These are phyloP conservation scores for Temnopleurus reevesii DNA, from an alignment of 53 echinoderm and acorn worm species.

Conservation along the genomic window DNA sequence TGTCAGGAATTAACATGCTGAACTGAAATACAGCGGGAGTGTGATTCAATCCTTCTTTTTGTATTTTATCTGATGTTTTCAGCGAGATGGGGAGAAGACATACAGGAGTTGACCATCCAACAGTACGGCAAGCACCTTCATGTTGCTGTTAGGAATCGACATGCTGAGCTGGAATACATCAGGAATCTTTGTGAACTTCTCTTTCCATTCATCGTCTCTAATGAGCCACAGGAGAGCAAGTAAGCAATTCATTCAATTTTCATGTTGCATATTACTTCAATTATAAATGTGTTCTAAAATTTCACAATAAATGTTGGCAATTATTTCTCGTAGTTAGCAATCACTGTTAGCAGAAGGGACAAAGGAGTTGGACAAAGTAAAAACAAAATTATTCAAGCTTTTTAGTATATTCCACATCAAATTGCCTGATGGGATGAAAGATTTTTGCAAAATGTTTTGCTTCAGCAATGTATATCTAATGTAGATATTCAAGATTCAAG, in stretches of 20 bases:
- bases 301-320: no score
- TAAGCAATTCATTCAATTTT: constrained; percentile 43
- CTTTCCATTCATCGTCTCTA: constrained; percentile 81
- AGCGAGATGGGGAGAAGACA: constrained; percentile 81
- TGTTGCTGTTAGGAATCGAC: constrained; percentile 80
- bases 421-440: no score
- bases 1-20: constrained; percentile 75
- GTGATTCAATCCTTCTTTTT: no score
- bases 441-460: no score
- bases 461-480: no score
- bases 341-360: no score
- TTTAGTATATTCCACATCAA: no score
- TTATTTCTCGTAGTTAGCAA: no score
- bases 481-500: no score
- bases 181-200: constrained; percentile 81
- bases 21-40: constrained; percentile 83
- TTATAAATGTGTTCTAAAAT: no score
- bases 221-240: constrained; percentile 76
- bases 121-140: constrained; percentile 75
- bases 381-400: no score
- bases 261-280: background rate
- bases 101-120: constrained; percentile 77
- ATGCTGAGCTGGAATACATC: constrained; percentile 86
- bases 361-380: no score
- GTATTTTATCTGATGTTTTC: background rate